Conservation (phyloP, 2,888 invertebrate genomes). For the Hyposoter didymator region DNA sequence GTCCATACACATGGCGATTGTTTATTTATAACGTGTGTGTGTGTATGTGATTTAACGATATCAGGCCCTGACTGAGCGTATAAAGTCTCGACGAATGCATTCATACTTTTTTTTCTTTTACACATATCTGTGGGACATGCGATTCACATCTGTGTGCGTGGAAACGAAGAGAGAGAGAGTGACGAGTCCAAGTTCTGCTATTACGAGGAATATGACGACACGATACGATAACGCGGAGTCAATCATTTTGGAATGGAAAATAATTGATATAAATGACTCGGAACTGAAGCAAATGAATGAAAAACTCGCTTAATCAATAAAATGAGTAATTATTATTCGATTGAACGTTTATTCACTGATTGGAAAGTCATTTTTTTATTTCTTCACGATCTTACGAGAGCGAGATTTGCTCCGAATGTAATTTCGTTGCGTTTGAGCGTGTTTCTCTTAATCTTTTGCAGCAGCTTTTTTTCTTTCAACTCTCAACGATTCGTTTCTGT, state of each 20-base stretch:
- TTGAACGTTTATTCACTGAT: background rate
- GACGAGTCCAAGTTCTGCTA: background rate
- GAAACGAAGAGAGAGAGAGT: background rate
- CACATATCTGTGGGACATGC: slow-evolving; percentile 25
- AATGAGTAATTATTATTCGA: background rate
- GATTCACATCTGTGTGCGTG: background rate
- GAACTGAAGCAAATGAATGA: background rate
- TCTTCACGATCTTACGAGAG: too few species aligned
- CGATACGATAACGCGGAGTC: background rate
- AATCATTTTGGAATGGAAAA: background rate
- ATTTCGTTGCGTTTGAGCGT: background rate
- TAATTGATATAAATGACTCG: background rate
- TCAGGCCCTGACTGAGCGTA: slow-evolving; percentile 45
- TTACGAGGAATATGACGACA: slow-evolving; percentile 25
- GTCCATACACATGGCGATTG: slow-evolving; percentile 23
- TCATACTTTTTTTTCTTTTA: slow-evolving; percentile 9
- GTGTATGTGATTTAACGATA: background rate
- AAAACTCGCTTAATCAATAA: background rate
- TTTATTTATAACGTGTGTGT: slow-evolving; percentile 1
- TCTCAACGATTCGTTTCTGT: background rate
- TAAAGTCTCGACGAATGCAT: slow-evolving; percentile 42
- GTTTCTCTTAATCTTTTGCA: background rate
- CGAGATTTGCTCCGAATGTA: too few species aligned
- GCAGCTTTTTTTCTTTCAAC: background rate
- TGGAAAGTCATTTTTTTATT: background rate